Base-by-base conservation (phyloP, 2,113 vertebrate species). In the Chaetops frenatus region DNA sequence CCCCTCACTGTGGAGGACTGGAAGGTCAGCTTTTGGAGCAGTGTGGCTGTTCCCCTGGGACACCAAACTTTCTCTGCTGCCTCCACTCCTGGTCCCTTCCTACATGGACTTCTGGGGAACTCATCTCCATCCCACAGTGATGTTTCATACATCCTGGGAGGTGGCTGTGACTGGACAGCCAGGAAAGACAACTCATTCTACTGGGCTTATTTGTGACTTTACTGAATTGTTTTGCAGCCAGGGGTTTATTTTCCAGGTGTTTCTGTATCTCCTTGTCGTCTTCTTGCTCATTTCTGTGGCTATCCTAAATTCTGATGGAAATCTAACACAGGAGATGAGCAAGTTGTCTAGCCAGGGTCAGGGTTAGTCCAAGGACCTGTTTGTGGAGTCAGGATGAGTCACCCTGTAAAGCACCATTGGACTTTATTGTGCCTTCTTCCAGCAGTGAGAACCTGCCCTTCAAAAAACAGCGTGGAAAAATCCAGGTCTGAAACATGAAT, bases 111-210 rank as follows among this genome's bases (percentile, higher is more conserved):
- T 56, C 74, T 92, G 94, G 79, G 79, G 86, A 86, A 70, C 50
- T 33, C 81, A 70, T 90, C 71, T 77, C 45, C 50, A 86, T 61
- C 76, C 51, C 50, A 42, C 50, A 9, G 31, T 50, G 85, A 8
- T 88, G 90, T 24, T 82, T 80, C 6, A 3, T 13, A 23, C 15
- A 0, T 42, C 54, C 76, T 83, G 58, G 94, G 94, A 94, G n/a
- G 74, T 66, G 82, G 23, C 81, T 80, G 57, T 51, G 45, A 31
- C 76, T 45, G 42, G 54, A 17, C 62, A 90, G 82, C 50, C 85
- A 80, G 74, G 85, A 96, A 88, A 90, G 79, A 82, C 79, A 19
- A 35, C 71, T 95, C 66, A 77, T 93, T 53, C 51, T 62, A 1
- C 62, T 57, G 54, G 45, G 23, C 11, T 92, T 35, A 12, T 50